Evolutionary conservation across 2,113 vertebrate species (phyloP).

Genomic region (Pseudopipra pipra): DNA sequence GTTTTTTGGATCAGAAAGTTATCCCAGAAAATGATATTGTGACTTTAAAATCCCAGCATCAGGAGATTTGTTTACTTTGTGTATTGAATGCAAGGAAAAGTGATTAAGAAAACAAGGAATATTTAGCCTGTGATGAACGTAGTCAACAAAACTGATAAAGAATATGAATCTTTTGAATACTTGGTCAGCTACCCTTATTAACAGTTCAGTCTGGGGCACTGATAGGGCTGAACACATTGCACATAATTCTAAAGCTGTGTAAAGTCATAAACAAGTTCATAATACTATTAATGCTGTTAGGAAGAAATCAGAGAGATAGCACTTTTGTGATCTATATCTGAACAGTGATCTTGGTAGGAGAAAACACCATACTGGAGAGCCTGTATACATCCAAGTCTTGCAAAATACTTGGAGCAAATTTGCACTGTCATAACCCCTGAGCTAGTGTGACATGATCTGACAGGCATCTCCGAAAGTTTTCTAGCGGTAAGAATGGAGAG

Average conservation of each 20-base stretch:
- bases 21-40: background rate
- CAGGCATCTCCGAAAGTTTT: background rate
- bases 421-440: background rate
- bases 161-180: background rate
- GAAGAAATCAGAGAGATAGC: background rate
- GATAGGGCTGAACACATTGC: background rate
- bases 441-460: background rate
- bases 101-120: background rate
- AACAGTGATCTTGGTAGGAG: background rate
- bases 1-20: background rate
- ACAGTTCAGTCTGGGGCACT: background rate
- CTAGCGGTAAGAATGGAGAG: background rate
- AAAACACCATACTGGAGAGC: accelerated
- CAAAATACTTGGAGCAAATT: background rate
- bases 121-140: background rate
- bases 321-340: background rate
- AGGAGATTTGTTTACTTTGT: background rate
- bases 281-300: background rate
- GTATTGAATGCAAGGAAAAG: background rate
- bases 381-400: background rate
- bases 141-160: background rate
- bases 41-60: background rate
- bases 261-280: background rate
- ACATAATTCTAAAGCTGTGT: background rate
- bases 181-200: background rate